These are phyloP conservation scores for Orestias chungarensis DNA, from an alignment of 2,797 vertebrate species.

Conservation along the genomic window DNA sequence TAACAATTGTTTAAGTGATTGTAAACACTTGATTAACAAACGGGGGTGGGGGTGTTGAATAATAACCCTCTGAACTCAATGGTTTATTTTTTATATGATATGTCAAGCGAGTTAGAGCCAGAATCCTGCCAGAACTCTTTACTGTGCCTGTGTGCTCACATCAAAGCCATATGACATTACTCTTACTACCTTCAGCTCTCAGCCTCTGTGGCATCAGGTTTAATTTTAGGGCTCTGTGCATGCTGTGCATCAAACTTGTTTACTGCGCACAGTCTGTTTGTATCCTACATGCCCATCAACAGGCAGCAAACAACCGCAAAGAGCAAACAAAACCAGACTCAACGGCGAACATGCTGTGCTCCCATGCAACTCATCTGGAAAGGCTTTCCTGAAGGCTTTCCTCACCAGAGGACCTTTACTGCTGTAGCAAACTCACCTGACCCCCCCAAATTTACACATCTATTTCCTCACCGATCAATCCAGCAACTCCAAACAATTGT, in stretches of 20 bases:
- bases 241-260: constrained; percentile 61
- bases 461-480: not conserved
- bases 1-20: not conserved
- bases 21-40: not conserved
- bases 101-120: constrained; percentile 10
- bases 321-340: constrained; percentile 63
- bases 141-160: constrained; percentile 9
- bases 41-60: too few relatives aligned
- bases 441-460: not conserved
- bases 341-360: constrained; percentile 50
- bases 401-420: constrained; percentile 26
- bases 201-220: constrained; percentile 44
- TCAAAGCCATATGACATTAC: constrained; percentile 47
- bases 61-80: not conserved
- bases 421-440: constrained; percentile 18
- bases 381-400: constrained; percentile 22
- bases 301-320: constrained; percentile 58
- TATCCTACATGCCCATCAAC: constrained; percentile 49
- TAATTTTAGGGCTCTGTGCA: constrained; percentile 57
- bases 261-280: constrained; percentile 47
- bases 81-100: not conserved
- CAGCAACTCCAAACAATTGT: not conserved
- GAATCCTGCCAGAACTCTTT: constrained; percentile 1
- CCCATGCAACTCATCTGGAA: constrained; percentile 32
- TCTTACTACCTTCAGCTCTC: constrained; percentile 33